Evolutionary conservation across 1,140 invertebrate species (phyloP).

Genomic region (Phenacoccus solenopsis): DNA sequence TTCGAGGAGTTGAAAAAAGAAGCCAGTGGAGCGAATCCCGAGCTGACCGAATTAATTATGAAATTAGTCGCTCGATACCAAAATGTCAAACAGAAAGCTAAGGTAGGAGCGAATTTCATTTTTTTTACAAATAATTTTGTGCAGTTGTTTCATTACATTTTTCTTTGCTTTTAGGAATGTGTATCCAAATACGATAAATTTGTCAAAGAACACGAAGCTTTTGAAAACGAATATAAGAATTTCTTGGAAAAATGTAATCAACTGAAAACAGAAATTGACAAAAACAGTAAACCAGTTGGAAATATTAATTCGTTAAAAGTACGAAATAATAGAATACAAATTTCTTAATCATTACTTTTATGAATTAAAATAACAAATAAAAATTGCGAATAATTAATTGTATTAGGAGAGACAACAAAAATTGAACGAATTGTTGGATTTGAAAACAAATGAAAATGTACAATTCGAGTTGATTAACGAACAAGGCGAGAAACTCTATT

Average conservation of each 20-base stretch:
- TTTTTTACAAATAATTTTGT: conserved; percentile 4
- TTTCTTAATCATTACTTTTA: too few relatives aligned
- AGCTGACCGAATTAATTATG: conserved; percentile 59
- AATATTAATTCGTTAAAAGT: conserved; percentile 62
- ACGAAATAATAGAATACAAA: too few relatives aligned
- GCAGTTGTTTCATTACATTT: neutral
- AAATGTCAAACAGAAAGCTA: conserved; percentile 64
- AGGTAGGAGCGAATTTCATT: conserved; percentile 34
- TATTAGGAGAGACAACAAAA: conserved; percentile 64
- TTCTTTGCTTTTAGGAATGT: conserved; percentile 48
- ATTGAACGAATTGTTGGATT: conserved; percentile 66
- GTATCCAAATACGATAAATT: conserved; percentile 67
- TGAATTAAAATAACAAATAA: too few relatives aligned
- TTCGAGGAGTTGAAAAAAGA: conserved; percentile 59
- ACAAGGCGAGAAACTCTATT: conserved; percentile 80
- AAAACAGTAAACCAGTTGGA: conserved; percentile 72
- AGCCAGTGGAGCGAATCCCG: conserved; percentile 58
- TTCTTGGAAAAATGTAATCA: conserved; percentile 61
- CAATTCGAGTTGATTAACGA: conserved; percentile 76
- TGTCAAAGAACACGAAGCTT: conserved; percentile 69
- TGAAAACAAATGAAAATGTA: conserved; percentile 63
- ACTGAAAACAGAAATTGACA: conserved; percentile 55
- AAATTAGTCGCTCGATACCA: conserved; percentile 74
- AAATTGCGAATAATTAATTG: neutral
- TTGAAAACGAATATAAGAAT: conserved; percentile 61